phyloP scores from a whole-genome alignment of 1,140 invertebrate genomes.

The Calliphora vicina region DNA sequence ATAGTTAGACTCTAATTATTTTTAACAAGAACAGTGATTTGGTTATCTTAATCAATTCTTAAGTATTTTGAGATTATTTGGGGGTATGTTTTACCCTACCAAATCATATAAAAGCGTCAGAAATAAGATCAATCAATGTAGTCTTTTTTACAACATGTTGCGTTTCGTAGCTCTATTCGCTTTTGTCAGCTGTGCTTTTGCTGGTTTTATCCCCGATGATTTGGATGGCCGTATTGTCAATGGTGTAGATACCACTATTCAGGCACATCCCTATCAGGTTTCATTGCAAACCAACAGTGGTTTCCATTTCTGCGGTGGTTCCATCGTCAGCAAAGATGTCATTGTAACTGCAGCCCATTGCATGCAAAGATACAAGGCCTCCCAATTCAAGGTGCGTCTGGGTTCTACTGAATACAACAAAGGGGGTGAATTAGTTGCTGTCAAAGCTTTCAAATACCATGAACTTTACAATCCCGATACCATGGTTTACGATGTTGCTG shows the following conservation, averaged over 20 bases:
- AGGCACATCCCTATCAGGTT: constrained; percentile 51
- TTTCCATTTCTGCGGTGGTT: constrained; percentile 68
- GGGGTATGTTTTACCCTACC: too few species aligned
- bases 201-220: background rate
- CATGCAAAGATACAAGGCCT: constrained; percentile 45
- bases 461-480: constrained; percentile 48
- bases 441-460: constrained; percentile 48
- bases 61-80: too few species aligned
- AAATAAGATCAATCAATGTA: background rate
- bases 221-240: constrained; percentile 40
- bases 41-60: too few species aligned
- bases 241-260: constrained; percentile 43
- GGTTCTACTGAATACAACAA: constrained; percentile 46
- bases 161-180: constrained; percentile 33
- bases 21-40: too few species aligned
- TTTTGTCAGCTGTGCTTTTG: background rate
- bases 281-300: constrained; percentile 44
- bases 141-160: constrained; percentile 39
- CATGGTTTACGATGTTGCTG: constrained; percentile 65
- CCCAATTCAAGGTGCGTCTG: constrained; percentile 47
- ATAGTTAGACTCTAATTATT: too few species aligned
- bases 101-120: background rate
- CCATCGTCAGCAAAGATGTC: constrained; percentile 61
- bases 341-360: constrained; percentile 72
- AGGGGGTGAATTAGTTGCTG: constrained; percentile 49